phyloP scores from a whole-genome alignment of 2,888 invertebrate genomes.

The Machimus atricapillus region DNA sequence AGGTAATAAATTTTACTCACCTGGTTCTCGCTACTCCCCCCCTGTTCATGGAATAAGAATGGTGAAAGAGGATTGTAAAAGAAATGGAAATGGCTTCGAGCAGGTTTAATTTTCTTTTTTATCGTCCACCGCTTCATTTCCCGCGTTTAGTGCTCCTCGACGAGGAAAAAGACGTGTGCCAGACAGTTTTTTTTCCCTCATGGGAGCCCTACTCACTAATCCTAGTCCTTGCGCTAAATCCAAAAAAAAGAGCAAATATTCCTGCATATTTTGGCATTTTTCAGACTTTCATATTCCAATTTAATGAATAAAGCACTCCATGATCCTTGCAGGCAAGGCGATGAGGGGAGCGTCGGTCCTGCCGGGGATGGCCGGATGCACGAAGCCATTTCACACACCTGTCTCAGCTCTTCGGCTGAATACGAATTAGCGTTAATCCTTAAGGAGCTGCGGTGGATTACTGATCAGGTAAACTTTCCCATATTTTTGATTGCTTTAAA shows the following conservation, averaged over 20 bases:
- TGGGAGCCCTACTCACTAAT: not conserved
- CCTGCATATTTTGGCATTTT: constrained; percentile 6
- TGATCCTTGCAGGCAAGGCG: constrained; percentile 54
- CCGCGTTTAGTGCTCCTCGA: not conserved
- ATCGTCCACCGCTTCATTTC: constrained; percentile 16
- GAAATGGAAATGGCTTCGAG: not conserved
- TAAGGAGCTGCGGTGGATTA: constrained; percentile 91
- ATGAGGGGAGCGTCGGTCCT: constrained; percentile 64
- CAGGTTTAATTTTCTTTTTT: constrained; percentile 20
- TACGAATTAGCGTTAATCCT: constrained; percentile 93
- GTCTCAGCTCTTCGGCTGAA: constrained; percentile 81
- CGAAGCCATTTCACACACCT: constrained; percentile 78
- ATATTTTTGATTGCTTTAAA: not conserved
- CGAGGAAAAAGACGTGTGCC: not conserved
- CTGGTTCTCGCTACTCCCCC: not conserved
- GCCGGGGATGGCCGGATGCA: constrained; percentile 70
- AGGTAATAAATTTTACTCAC: constrained; percentile 56
- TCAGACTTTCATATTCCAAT: not conserved
- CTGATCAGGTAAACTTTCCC: constrained; percentile 74
- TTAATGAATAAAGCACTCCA: not conserved
- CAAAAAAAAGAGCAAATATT: not conserved
- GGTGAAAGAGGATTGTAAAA: not conserved
- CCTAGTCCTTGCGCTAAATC: not conserved
- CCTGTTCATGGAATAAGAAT: not conserved
- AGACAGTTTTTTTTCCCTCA: not conserved